Conservation (phyloP, 2,888 invertebrate species). For the Acleris sparsana region DNA sequence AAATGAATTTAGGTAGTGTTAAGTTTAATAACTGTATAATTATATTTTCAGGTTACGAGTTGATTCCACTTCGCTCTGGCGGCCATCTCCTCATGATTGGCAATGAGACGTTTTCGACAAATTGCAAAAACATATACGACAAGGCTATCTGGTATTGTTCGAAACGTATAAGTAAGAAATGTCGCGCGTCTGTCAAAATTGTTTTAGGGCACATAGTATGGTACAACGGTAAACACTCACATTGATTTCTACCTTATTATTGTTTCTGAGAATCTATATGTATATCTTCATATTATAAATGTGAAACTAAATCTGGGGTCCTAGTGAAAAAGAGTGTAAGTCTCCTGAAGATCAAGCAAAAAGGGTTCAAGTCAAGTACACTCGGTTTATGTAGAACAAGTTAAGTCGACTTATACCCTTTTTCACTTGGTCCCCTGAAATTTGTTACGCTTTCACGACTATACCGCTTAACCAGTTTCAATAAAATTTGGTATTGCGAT, state of each 20-base stretch:
- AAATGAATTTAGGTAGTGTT: neutral
- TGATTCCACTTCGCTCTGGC: slow-evolving; percentile 44
- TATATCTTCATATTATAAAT: no score
- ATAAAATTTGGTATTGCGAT: no score
- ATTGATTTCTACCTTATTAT: slow-evolving; percentile 3
- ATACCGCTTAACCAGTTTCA: no score
- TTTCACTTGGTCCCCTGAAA: no score
- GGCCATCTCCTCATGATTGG: slow-evolving; percentile 49
- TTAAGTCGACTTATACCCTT: no score
- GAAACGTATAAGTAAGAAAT: slow-evolving; percentile 56
- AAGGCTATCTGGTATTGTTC: slow-evolving; percentile 64
- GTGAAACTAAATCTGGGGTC: no score
- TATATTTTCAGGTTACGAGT: slow-evolving; percentile 28
- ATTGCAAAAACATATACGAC: slow-evolving; percentile 46
- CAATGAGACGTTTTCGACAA: slow-evolving; percentile 55
- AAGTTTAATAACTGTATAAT: neutral
- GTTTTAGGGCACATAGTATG: slow-evolving; percentile 43
- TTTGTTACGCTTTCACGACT: no score
- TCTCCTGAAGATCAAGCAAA: no score
- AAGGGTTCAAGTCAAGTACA: no score
- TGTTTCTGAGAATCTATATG: no score
- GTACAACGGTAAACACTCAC: slow-evolving; percentile 44
- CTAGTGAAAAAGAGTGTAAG: no score
- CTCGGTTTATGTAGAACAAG: no score
- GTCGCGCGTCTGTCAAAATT: slow-evolving; percentile 57